Evolutionary conservation across 1,140 invertebrate genomes (phyloP), one percentile per base, ranked within the genome.

Genomic region (Gerris buenoi): DNA sequence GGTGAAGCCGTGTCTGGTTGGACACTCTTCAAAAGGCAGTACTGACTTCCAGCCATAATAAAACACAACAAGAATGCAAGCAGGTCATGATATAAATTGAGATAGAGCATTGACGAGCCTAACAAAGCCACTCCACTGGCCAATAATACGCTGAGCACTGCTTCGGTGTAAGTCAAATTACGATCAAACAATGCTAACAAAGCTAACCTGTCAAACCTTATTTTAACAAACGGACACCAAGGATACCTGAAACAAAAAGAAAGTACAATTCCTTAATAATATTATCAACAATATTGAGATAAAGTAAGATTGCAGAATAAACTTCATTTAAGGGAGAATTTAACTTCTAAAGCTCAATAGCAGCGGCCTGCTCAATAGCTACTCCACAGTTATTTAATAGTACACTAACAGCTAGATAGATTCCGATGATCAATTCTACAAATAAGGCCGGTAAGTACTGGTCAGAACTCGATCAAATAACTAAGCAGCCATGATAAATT

Each of bases 1-100:
- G 97, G 96, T 2, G 95, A 98, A 0, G 96, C 90, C 0, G 96
- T 94, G 80, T 99, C 97, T 1, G 97, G 97, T 75, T 99, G 97
- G 2, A 99, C 97, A 77, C 94, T 97, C 80, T 99, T 99, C 18
- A 99, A 79, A 62, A 99, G 79, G 0, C 95, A 98, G 77, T 99
- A 99, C 76, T 99, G 95, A 76, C 93, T 96, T 13, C 93, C 88
- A 14, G 95, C 95, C 60, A 98, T 94, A 25, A 98, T 90, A 72
- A 97, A 93, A 79, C 95, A 98, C 76, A 99, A 95, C 68, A 97
- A 80, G 78, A 98, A 93, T 2, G 95, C 89, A 71, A 87, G 90
- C 46, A 98, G 84, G 76, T 99, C 96, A 71, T 86, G 85, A 78
- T 95, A 98, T 75, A 96, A 90, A 27, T 88, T 86, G 33, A 86